Percentiles rank a stretch among this genome's conserved stretches.
Conservation (phyloP, 2,797 vertebrate species). For the Cuniculus paca region DNA sequence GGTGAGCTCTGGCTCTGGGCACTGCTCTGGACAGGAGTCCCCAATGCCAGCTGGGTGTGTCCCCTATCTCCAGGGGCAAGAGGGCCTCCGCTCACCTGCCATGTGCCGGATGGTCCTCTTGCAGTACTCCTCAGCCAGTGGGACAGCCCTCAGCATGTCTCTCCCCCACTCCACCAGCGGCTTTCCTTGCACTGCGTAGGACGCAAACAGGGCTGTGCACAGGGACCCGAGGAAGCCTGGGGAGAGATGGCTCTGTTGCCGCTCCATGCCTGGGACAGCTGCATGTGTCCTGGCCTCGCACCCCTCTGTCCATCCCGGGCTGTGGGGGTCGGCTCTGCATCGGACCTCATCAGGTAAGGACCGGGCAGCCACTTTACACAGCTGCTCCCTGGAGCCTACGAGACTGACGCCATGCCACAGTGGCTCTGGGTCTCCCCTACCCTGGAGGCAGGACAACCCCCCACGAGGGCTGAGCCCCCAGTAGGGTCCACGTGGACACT, state of each 20-base stretch:
- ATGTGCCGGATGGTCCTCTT: slow-evolving; percentile 97
- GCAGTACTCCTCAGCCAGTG: slow-evolving; percentile 96
- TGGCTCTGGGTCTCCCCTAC: background rate
- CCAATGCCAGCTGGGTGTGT: too few species aligned
- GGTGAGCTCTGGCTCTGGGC: background rate
- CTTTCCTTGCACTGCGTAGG: slow-evolving; percentile 95
- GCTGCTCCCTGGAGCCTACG: background rate
- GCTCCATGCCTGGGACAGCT: background rate
- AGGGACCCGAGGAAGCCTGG: slow-evolving; percentile 97
- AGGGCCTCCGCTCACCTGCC: slow-evolving; percentile 93
- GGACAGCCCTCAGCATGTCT: slow-evolving; percentile 94
- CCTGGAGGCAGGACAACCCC: background rate
- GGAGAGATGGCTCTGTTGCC: background rate
- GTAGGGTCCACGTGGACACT: background rate
- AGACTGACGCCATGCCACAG: background rate
- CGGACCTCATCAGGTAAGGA: background rate
- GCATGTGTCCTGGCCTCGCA: too few species aligned
- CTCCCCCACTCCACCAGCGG: slow-evolving; percentile 95
- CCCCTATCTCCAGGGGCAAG: background rate
- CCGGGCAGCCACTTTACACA: background rate
- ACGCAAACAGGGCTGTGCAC: slow-evolving; percentile 96
- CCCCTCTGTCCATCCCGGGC: too few species aligned
- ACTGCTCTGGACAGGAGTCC: background rate
- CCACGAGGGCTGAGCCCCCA: background rate
- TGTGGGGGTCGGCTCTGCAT: background rate